These are phyloP conservation scores for Harpalus rubripes DNA, from an alignment of 2,888 invertebrate species.

Conservation along the genomic window DNA sequence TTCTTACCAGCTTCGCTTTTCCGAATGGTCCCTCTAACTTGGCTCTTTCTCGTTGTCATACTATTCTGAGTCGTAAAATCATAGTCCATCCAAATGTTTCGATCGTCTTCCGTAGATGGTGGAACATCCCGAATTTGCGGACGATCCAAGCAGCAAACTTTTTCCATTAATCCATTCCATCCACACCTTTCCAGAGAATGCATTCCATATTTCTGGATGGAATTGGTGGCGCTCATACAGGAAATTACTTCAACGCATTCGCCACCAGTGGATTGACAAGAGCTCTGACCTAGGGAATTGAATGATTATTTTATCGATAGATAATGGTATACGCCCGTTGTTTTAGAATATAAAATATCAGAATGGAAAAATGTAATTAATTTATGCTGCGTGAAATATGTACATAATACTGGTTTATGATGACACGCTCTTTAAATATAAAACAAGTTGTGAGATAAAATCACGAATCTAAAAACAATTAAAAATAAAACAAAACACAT, in stretches of 20 bases:
- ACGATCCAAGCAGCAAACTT: slow-evolving; percentile 55
- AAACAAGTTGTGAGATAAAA: too few relatives aligned
- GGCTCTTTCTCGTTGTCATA: slow-evolving; percentile 7
- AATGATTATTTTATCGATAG: slow-evolving; percentile 16
- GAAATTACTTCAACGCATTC: slow-evolving; percentile 37
- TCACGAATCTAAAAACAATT: too few relatives aligned
- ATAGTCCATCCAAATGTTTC: slow-evolving; percentile 46
- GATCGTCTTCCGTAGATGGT: slow-evolving; percentile 25
- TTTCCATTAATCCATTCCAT: slow-evolving; percentile 59
- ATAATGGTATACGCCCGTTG: slow-evolving; percentile 31
- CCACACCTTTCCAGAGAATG: slow-evolving; percentile 57
- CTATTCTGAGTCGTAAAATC: slow-evolving; percentile 12
- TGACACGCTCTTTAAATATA: neutral
- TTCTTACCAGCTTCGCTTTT: slow-evolving; percentile 62
- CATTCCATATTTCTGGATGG: slow-evolving; percentile 36
- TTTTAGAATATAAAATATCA: slow-evolving; percentile 1
- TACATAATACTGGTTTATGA: neutral
- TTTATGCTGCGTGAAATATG: too few relatives aligned
- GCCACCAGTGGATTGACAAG: slow-evolving; percentile 20
- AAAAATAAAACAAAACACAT: too few relatives aligned
- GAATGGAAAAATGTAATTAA: neutral
- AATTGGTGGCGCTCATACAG: slow-evolving; percentile 49
- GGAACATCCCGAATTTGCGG: neutral
- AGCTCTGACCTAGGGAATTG: slow-evolving; percentile 36
- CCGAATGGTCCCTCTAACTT: slow-evolving; percentile 37